Conservation (phyloP, 2,797 vertebrate genomes). For the Vespertilio murinus region DNA sequence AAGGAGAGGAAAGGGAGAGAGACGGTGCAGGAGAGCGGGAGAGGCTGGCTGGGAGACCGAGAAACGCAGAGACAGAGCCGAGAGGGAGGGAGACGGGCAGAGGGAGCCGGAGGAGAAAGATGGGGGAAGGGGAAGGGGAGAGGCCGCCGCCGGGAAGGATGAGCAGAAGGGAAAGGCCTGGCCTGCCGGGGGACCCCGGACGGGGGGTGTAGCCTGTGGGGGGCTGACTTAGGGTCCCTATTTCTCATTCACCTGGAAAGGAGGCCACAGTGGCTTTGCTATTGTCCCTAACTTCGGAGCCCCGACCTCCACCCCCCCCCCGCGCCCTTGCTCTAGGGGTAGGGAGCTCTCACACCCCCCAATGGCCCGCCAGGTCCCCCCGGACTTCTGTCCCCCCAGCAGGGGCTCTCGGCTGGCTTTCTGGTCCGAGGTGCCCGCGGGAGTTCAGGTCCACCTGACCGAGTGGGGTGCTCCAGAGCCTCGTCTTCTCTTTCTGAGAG, state of each 20-base stretch:
- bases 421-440: not conserved
- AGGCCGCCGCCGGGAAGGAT: not conserved
- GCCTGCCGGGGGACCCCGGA: not conserved
- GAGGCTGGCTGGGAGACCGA: not conserved
- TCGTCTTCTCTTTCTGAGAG: not conserved
- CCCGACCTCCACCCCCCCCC: too few relatives aligned
- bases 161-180: not conserved
- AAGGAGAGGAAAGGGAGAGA: conserved; percentile 25
- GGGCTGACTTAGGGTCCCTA: not conserved
- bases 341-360: not conserved
- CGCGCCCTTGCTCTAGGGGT: not conserved
- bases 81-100: not conserved
- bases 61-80: not conserved
- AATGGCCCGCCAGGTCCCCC: not conserved
- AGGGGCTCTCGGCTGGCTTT: not conserved
- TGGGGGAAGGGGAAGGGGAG: not conserved
- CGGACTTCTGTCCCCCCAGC: too few relatives aligned
- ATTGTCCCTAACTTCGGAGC: not conserved
- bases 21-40: not conserved
- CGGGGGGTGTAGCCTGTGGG: not conserved
- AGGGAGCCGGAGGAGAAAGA: not conserved
- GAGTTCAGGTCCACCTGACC: not conserved
- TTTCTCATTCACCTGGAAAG: conserved; percentile 31
- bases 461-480: not conserved
- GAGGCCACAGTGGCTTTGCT: not conserved